These are phyloP conservation scores for Tachysurus vachellii DNA, from an alignment of 2,113 vertebrate genomes.

Conservation along the genomic window DNA sequence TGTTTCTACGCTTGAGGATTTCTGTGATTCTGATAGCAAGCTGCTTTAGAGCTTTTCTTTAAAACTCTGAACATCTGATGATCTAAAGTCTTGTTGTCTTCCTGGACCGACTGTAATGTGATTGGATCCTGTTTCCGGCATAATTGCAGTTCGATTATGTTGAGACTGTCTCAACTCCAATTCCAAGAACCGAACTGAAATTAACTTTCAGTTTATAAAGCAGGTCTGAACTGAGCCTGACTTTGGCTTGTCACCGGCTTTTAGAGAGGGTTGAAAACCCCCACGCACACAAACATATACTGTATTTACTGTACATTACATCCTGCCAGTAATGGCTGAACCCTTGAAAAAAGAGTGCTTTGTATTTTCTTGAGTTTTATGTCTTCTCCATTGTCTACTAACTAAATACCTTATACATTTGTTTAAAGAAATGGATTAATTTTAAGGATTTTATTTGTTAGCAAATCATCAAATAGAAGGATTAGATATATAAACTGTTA, in stretches of 20 bases:
- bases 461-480: not conserved
- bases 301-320: not conserved
- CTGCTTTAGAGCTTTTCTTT: not conserved
- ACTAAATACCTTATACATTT: not conserved
- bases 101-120: not conserved
- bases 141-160: not conserved
- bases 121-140: constrained; percentile 6
- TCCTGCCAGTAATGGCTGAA: not conserved
- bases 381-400: not conserved
- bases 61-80: not conserved
- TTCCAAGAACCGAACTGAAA: not conserved
- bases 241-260: not conserved
- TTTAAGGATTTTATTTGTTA: not conserved
- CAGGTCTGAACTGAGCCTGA: not conserved
- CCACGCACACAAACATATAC: not conserved
- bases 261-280: not conserved
- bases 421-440: not conserved
- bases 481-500: not conserved
- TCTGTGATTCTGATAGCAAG: not conserved
- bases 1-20: not conserved
- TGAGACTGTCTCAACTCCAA: not conserved
- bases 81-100: not conserved
- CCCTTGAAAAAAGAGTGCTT: not conserved
- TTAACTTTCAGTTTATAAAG: not conserved
- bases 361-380: not conserved